phyloP scores from a whole-genome alignment of 2,113 vertebrate genomes.

The Pseudolaguvia tuberculata region DNA sequence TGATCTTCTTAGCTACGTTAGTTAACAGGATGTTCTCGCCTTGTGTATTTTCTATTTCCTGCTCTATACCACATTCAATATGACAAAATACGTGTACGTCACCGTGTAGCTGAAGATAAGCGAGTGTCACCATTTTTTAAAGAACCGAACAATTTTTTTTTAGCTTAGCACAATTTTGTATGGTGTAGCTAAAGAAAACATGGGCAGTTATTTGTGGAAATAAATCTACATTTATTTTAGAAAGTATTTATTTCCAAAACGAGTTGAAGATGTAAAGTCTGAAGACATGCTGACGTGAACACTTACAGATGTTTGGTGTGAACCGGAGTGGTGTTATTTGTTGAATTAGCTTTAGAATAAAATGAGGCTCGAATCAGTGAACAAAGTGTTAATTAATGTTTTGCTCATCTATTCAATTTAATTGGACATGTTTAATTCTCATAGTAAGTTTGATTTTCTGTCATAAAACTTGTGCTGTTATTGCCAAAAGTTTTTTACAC shows the following conservation, averaged over 20 bases:
- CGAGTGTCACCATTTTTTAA: too few species aligned
- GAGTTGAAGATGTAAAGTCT: background rate
- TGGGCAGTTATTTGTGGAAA: too few species aligned
- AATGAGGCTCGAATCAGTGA: background rate
- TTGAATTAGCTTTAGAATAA: background rate
- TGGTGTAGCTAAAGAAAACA: too few species aligned
- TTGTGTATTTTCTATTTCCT: background rate
- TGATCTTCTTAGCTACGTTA: background rate
- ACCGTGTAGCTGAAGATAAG: background rate
- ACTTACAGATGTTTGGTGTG: background rate
- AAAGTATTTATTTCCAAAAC: background rate
- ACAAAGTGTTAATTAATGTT: background rate
- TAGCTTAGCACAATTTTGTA: background rate
- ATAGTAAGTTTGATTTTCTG: background rate
- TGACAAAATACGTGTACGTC: background rate
- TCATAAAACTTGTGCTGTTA: background rate
- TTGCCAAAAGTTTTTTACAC: too few species aligned
- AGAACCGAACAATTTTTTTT: background rate
- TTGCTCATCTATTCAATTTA: too few species aligned
- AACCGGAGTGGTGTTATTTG: background rate
- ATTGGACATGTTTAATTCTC: too few species aligned
- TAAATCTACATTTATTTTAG: too few species aligned
- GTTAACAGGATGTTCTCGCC: background rate
- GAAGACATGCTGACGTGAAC: too few species aligned
- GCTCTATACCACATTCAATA: background rate